phyloP scores from a whole-genome alignment of 2,113 vertebrate species.

The Oreochromis niloticus region DNA sequence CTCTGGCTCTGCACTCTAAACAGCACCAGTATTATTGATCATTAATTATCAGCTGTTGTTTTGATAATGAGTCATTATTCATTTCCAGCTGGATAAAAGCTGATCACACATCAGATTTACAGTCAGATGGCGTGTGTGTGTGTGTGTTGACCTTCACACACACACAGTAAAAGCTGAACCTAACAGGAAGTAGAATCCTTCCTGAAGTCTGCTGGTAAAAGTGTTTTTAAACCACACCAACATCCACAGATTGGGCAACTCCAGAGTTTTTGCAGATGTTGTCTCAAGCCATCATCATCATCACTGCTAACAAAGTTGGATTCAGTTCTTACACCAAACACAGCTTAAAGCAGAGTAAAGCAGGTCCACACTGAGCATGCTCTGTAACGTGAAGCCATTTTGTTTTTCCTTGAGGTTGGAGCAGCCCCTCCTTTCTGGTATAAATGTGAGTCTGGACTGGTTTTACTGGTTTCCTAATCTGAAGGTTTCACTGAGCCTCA shows the following conservation, averaged over 20 bases:
- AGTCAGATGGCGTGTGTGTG: neutral
- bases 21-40: neutral
- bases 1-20: neutral
- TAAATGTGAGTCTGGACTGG: neutral
- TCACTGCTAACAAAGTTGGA: neutral
- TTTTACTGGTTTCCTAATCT: neutral
- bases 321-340: neutral
- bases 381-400: neutral
- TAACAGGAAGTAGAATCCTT: neutral
- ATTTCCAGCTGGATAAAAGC: constrained; percentile 3
- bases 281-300: neutral
- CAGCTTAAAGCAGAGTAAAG: neutral
- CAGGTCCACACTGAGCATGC: neutral
- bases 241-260: neutral
- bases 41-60: neutral
- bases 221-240: neutral
- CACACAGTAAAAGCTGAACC: neutral
- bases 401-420: neutral
- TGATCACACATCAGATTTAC: neutral
- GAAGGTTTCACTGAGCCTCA: neutral
- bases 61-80: neutral
- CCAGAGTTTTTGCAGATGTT: neutral
- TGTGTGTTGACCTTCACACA: neutral
- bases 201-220: neutral
- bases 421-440: neutral